These are phyloP conservation scores for Chamaea fasciata DNA, from an alignment of 2,113 vertebrate species.

Conservation along the genomic window DNA sequence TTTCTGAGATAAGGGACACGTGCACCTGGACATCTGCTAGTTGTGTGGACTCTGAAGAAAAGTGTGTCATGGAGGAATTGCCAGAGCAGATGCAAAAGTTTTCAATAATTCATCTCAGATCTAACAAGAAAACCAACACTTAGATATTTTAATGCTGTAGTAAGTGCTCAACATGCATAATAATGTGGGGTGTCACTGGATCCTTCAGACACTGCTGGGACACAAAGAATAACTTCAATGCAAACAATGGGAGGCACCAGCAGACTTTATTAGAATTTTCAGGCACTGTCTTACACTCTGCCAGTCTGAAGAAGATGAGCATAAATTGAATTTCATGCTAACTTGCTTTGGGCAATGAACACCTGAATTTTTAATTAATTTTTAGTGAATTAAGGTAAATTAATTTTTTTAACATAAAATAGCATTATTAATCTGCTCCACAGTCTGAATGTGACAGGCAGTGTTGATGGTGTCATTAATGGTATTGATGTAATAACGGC, in stretches of 20 bases:
- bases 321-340: conserved; percentile 54
- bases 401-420: not conserved
- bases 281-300: not conserved
- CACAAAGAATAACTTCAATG: not conserved
- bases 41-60: not conserved
- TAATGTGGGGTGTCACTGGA: not conserved
- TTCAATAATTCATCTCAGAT: not conserved
- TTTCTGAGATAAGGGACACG: not conserved
- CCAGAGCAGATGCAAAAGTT: not conserved
- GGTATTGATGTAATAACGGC: not conserved
- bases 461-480: not conserved
- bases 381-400: conserved; percentile 5
- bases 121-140: not conserved
- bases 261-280: not conserved
- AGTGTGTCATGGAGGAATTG: not conserved
- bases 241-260: not conserved
- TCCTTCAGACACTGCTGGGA: not conserved
- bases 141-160: not conserved
- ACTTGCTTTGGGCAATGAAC: not conserved
- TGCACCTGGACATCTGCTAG: not conserved
- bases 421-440: not conserved
- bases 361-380: conserved; percentile 39
- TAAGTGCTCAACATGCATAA: not conserved
- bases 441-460: not conserved
- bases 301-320: not conserved